phyloP scores from a whole-genome alignment of 2,888 invertebrate genomes.

The Muschampia plurimacula region DNA sequence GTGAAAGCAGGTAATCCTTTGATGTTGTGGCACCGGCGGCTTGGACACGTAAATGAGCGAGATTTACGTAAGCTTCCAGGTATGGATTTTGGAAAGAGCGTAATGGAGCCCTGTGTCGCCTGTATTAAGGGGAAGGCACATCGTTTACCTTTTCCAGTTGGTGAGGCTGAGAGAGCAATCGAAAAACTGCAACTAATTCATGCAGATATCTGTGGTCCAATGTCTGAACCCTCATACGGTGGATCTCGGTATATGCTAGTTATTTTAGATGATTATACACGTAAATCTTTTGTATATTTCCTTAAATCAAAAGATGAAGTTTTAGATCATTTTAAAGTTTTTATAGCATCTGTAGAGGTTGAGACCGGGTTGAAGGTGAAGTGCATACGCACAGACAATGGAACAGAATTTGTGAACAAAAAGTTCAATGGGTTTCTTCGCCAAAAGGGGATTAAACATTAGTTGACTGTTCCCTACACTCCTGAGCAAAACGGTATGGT shows the following conservation, averaged over 20 bases:
- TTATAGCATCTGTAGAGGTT: constrained; percentile 17
- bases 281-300: constrained; percentile 5
- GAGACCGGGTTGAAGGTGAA: constrained; percentile 15
- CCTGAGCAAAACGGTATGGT: constrained; percentile 5
- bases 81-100: constrained; percentile 7
- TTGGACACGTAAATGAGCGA: constrained; percentile 15
- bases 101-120: constrained; percentile 4
- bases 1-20: constrained; percentile 15
- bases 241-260: constrained; percentile 11
- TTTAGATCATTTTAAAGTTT: constrained; percentile 11
- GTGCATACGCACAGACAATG: constrained; percentile 13
- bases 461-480: neutral
- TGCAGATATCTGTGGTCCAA: constrained; percentile 1
- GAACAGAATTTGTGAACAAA: constrained; percentile 12
- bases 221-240: constrained; percentile 6
- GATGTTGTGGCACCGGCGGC: constrained; percentile 18
- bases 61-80: constrained; percentile 12
- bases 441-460: neutral
- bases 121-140: constrained; percentile 16
- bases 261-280: constrained; percentile 14
- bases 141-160: constrained; percentile 20
- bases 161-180: constrained; percentile 1
- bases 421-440: neutral
- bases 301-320: constrained; percentile 7
- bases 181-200: neutral